Conservation (phyloP, 2,113 vertebrate species). For the Tragelaphus strepsiceros region DNA sequence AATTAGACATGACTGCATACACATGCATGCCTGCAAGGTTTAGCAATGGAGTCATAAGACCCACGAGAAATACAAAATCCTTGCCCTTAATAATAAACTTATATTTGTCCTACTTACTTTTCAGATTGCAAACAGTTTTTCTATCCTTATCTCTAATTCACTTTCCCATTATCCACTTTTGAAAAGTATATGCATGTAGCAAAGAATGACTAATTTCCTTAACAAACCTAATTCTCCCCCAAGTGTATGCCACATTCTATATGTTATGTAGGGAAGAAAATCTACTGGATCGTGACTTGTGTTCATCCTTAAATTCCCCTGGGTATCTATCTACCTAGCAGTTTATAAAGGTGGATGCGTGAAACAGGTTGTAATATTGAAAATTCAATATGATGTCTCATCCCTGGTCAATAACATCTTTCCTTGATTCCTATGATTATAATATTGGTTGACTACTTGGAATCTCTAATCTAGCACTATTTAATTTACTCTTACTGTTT, state of each 20-base stretch:
- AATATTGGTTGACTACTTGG: neutral
- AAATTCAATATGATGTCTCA: neutral
- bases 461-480: neutral
- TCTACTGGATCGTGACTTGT: neutral
- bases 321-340: neutral
- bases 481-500: neutral
- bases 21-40: neutral
- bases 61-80: neutral
- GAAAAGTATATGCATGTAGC: neutral
- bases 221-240: neutral
- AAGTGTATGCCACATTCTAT: neutral
- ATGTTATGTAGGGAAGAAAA: neutral
- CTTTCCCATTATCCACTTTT: neutral
- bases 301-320: neutral
- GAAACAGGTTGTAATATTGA: neutral
- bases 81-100: neutral
- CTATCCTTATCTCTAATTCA: neutral
- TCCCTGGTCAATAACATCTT: neutral
- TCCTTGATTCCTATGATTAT: neutral
- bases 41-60: neutral
- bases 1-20: neutral
- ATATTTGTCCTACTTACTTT: neutral
- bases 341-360: neutral
- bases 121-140: neutral
- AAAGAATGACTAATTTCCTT: neutral